Conservation (phyloP, 2,888 invertebrate genomes). For the Melanophora roralis region DNA sequence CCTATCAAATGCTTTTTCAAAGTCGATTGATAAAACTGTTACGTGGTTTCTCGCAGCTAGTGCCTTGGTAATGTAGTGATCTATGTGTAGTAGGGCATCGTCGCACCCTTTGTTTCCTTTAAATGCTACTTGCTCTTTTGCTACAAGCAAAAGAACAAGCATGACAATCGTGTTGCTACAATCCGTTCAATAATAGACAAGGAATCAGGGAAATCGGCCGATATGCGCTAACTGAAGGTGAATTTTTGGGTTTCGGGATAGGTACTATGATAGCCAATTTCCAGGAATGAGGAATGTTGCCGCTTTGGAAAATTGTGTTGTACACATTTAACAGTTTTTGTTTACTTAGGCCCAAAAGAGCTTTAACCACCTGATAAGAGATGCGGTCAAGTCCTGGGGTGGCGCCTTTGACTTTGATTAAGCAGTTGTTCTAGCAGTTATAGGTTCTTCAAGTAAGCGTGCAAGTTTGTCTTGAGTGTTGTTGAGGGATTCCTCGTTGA, state of each 20-base stretch:
- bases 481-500: no score
- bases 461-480: background rate
- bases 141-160: background rate
- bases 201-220: background rate
- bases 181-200: background rate
- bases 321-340: background rate
- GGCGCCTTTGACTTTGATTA: background rate
- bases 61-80: background rate
- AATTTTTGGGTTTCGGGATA: background rate
- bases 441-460: background rate
- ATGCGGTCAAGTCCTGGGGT: constrained; percentile 12
- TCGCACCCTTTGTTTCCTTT: background rate
- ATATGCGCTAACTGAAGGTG: background rate
- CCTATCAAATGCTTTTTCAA: no score
- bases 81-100: constrained; percentile 11
- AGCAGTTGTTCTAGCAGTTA: background rate
- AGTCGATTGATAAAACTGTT: constrained; percentile 24
- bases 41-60: constrained; percentile 15
- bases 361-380: constrained; percentile 13
- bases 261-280: no score
- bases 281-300: background rate
- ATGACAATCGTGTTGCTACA: background rate
- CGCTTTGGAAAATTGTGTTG: background rate
- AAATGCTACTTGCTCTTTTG: constrained; percentile 18
- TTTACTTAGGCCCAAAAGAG: background rate